These are phyloP conservation scores for Trisateles emortualis DNA, from an alignment of 2,888 invertebrate genomes.

Conservation along the genomic window DNA sequence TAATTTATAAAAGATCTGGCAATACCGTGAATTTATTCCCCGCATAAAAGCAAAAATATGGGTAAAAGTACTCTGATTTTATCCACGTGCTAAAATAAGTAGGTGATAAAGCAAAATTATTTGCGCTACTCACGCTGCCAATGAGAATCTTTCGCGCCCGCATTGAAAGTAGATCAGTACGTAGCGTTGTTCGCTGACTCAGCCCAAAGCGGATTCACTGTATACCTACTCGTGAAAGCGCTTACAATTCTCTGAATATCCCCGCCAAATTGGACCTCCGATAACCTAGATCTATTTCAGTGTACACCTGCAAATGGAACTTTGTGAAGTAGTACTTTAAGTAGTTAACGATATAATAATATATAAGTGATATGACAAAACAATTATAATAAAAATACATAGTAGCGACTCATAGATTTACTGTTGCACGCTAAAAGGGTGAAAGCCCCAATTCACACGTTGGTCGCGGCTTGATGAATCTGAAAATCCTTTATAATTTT, in stretches of 20 bases:
- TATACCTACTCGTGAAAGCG: slow-evolving; percentile 14
- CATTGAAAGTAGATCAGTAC: slow-evolving; percentile 29
- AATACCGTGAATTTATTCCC: too few species aligned
- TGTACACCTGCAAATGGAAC: not conserved
- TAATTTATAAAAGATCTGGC: too few species aligned
- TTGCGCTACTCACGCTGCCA: slow-evolving; percentile 33
- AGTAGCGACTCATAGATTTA: too few species aligned
- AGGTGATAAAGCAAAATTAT: slow-evolving; percentile 37
- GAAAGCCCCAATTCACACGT: too few species aligned
- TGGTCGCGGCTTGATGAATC: too few species aligned
- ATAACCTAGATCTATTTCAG: slow-evolving; percentile 10
- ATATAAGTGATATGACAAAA: too few species aligned
- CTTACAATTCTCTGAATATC: slow-evolving; percentile 27
- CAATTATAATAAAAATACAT: too few species aligned
- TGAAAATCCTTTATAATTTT: too few species aligned
- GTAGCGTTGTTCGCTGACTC: slow-evolving; percentile 36
- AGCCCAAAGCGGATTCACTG: slow-evolving; percentile 21
- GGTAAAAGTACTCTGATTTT: not conserved
- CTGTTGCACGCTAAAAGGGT: too few species aligned
- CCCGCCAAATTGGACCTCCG: slow-evolving; percentile 27
- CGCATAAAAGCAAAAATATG: not conserved
- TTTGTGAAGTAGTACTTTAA: not conserved
- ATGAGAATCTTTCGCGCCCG: slow-evolving; percentile 36
- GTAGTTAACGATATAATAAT: too few species aligned
- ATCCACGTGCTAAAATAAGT: slow-evolving; percentile 14